Evolutionary conservation across 2,797 vertebrate species (phyloP), one percentile per base, ranked within the genome.

Genomic region (Rhadinocentrus ornatus): DNA sequence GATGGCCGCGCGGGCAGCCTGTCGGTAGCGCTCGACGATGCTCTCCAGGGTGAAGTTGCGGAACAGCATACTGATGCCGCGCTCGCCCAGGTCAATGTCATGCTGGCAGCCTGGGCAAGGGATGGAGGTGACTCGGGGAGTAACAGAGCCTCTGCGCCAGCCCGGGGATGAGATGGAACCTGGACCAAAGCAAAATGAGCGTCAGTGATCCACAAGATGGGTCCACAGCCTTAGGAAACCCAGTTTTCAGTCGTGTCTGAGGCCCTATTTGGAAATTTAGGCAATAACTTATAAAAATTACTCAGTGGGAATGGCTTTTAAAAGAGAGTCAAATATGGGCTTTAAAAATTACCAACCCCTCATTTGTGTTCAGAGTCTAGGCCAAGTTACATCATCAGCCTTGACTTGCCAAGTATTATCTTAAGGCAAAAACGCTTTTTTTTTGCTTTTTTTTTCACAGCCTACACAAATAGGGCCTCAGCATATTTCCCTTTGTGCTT

Each of bases 31-130:
- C 87, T 99, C 98, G 0, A 99, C 98, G 35, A 99, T 99, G 53
- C 90, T 96, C 92, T 99, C 98, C 93, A 99, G 92, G 2, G 97
- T 99, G 81, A 99, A 95, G 93, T 99, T 99, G 15, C 97, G 94
- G 88, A 99, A 99, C 61, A 99, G 90, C 92, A 98, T 97, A 81
- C 92, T 98, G 92, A 99, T 97, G 75, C 98, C 98, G 13, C 97
- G 96, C 75, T 99, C 98, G 39, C 98, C 98, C 0, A 99, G 95
- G 88, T 99, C 98, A 9, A 99, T 96, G 83, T 98, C 96, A 11
- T 96, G 95, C 84, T 96, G 94, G 89, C 98, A 99, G 78, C 96
- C 96, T 0, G 98, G 97, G 85, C 97, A 99, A 0, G 96, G 95
- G 85, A 99, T 96, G 13, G 93, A 86, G 52, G 96, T 99, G 13